Conservation (phyloP, 2,888 invertebrate genomes). For the Dynastes tityus region DNA sequence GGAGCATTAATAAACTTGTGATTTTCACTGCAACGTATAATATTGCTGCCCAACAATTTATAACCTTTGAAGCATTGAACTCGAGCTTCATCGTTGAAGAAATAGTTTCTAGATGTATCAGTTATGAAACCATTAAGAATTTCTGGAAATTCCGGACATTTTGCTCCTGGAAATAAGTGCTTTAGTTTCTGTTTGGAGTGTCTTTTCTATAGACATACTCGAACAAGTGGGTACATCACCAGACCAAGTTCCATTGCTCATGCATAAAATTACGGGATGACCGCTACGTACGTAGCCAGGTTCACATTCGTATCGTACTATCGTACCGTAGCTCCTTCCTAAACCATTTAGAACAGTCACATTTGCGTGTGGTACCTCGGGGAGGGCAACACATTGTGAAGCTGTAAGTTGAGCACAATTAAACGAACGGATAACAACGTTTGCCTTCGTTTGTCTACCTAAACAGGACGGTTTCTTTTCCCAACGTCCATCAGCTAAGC, state of each 20-base stretch:
- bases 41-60: constrained; percentile 87
- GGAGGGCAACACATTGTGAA: constrained; percentile 90
- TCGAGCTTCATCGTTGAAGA: constrained; percentile 91
- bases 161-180: constrained; percentile 71
- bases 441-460: constrained; percentile 72
- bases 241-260: constrained; percentile 97
- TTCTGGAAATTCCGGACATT: constrained; percentile 83
- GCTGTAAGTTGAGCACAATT: constrained; percentile 73
- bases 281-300: constrained; percentile 91
- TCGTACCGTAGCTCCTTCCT: constrained; percentile 93
- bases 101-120: constrained; percentile 83
- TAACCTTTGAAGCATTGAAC: constrained; percentile 94
- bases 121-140: constrained; percentile 92
- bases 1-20: constrained; percentile 89
- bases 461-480: constrained; percentile 93
- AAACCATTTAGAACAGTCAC: constrained; percentile 91
- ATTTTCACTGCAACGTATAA: constrained; percentile 88
- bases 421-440: neutral
- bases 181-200: neutral
- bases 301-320: constrained; percentile 93
- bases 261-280: constrained; percentile 91
- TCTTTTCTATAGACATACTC: constrained; percentile 69
- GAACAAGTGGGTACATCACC: constrained; percentile 91
- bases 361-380: constrained; percentile 91
- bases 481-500: constrained; percentile 92